Evolutionary conservation across 2,797 vertebrate genomes (phyloP), one percentile per base, ranked within the genome.

Genomic region (Epinephelus malabaricus): DNA sequence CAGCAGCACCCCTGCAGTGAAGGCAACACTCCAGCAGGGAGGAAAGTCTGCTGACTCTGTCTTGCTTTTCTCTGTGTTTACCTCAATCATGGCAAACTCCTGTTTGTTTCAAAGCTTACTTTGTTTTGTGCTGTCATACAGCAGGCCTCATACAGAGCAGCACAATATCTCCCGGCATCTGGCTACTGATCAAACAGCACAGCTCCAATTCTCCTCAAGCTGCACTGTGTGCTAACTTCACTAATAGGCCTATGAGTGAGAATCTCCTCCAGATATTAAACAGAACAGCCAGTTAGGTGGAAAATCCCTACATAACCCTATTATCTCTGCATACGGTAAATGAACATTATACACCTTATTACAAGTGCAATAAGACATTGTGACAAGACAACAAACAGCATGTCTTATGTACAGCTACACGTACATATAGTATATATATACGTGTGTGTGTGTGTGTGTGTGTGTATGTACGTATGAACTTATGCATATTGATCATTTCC

Each of bases 171-270:
- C 73, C 51, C 23, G 68, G 86, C 89, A 78, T 79, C 63, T 88
- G 79, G 87, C 80, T 73, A 27, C 76, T 80, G 82, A 89, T 91
- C 86, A 89, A 85, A 79, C 84, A 84, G 75, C 63, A 74, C 56
- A 45, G 73, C 62, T 78, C 17, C 69, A 53, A 8, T 74, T 74
- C 68, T 79, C 73, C 75, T 68, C 55, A n/a, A 6, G 7, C 75
- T 30, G 46, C 69, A 45, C 68, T 23, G 43, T 65, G 58, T 64
- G 67, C 60, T 58, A 76, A 65, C 86, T 65, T 67, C 65, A 62
- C 83, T 87, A 85, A 85, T 73, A 68, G 69, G 77, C 66, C 69
- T 54, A 45, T 1, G 19, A 86, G 72, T 40, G 46, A 73, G 47
- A 66, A 68, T 65, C 69, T 77, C 60, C n/a, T 65, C 55, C 54